A percentile compares a stretch with the other conserved stretches of the same genome.
Conservation (phyloP, 2,888 invertebrate genomes). For the Campaea margaritaria region DNA sequence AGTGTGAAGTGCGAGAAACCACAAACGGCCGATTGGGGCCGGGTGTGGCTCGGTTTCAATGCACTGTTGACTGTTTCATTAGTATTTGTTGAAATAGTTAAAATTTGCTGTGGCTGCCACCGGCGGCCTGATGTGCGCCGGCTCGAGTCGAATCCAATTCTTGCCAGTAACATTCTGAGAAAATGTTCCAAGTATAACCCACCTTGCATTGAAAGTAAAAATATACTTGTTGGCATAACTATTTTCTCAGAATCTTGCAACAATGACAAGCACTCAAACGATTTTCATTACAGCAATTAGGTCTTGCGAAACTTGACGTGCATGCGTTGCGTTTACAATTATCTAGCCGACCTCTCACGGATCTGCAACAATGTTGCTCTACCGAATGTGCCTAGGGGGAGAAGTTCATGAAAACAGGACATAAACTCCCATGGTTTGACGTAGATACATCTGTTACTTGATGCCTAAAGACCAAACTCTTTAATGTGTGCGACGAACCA, state of each 20-base stretch:
- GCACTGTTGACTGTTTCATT: slow-evolving; percentile 4
- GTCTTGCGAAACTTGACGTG: slow-evolving; percentile 22
- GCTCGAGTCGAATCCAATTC: no score
- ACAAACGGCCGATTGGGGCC: slow-evolving; percentile 10
- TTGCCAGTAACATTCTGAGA: background rate
- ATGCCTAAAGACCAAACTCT: background rate
- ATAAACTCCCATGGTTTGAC: slow-evolving; percentile 2
- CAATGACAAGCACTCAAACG: slow-evolving; percentile 23
- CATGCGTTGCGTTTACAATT: slow-evolving; percentile 22
- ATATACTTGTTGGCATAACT: background rate
- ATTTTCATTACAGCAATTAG: slow-evolving; percentile 21
- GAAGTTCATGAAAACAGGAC: slow-evolving; percentile 8
- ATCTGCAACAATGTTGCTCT: slow-evolving; percentile 26
- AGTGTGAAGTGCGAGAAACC: slow-evolving; percentile 6
- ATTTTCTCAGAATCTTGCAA: slow-evolving; percentile 12
- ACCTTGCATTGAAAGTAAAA: no score
- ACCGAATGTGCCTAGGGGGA: slow-evolving; percentile 12
- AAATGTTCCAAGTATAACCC: background rate
- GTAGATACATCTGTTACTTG: background rate
- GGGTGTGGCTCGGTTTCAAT: background rate
- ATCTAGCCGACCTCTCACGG: slow-evolving; percentile 24
- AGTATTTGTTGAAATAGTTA: no score
- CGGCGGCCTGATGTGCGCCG: no score
- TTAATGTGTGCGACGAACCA: no score
- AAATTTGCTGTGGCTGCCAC: no score